These are phyloP conservation scores for Corythaixoides concolor DNA, from an alignment of 2,113 vertebrate genomes.

Conservation along the genomic window DNA sequence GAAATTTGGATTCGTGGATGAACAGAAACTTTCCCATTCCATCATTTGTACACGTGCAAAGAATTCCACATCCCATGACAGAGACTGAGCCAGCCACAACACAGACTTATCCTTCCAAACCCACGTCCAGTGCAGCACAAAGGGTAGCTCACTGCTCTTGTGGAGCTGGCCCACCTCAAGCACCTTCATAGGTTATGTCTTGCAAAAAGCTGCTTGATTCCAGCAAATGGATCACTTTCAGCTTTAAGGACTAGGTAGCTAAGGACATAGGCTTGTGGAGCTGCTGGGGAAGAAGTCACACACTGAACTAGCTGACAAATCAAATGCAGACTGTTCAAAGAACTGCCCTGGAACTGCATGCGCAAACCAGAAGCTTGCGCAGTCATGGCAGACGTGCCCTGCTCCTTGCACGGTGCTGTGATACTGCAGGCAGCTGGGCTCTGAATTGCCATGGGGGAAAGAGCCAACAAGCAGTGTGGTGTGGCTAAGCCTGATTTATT, in stretches of 20 bases:
- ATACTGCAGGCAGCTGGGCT: not conserved
- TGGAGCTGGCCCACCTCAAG: not conserved
- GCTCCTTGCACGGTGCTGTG: not conserved
- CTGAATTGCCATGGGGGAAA: not conserved
- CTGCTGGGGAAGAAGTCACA: not conserved
- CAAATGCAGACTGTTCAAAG: too few relatives aligned
- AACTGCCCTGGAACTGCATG: not conserved
- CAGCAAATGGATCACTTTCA: not conserved
- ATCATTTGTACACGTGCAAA: not conserved
- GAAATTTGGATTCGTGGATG: conserved; percentile 49
- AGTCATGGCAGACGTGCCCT: not conserved
- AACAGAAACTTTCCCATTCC: not conserved
- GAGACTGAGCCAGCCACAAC: not conserved
- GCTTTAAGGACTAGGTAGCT: not conserved
- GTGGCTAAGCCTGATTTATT: not conserved
- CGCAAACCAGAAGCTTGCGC: not conserved
- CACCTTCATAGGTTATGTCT: not conserved
- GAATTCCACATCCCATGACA: not conserved
- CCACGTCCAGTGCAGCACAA: not conserved
- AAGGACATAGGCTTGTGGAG: not conserved
- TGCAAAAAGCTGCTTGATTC: not conserved
- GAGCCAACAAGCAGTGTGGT: fast-evolving
- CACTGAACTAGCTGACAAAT: not conserved
- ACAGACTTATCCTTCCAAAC: not conserved
- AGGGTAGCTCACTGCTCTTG: not conserved